Conservation (phyloP, 2,113 vertebrate species). For the Bombycilla garrulus region DNA sequence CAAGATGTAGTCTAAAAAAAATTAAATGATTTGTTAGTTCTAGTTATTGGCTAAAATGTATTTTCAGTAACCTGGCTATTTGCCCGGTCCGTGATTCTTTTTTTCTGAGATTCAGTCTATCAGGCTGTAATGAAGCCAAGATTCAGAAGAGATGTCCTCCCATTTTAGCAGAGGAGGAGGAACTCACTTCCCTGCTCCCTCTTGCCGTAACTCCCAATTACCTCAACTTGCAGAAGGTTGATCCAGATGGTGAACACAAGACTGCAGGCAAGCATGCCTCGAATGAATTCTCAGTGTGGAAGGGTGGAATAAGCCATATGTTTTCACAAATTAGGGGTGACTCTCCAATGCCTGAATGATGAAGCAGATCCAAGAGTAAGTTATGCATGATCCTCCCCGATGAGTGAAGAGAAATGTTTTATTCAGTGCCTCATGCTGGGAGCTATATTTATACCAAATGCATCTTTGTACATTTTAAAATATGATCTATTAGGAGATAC, state of each 20-base stretch:
- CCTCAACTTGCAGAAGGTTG: conserved; percentile 21
- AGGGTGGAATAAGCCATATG: conserved; percentile 64
- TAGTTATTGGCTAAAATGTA: neutral
- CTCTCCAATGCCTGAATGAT: conserved; percentile 60
- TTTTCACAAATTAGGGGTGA: conserved; percentile 66
- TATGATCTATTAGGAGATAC: conserved; percentile 35
- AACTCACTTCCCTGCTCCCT: neutral
- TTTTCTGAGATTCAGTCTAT: neutral
- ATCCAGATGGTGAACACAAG: conserved; percentile 57
- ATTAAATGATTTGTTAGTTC: neutral
- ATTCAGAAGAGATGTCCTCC: neutral
- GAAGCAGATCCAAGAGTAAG: conserved; percentile 65
- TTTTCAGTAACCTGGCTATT: conserved; percentile 19
- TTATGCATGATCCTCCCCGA: conserved; percentile 61
- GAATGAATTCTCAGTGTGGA: neutral
- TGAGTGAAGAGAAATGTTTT: conserved; percentile 67
- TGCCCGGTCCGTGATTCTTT: neutral
- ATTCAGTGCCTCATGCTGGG: conserved; percentile 65
- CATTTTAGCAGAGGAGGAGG: neutral
- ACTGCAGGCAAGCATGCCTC: conserved; percentile 42
- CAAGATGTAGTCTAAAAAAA: neutral
- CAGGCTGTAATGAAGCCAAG: neutral
- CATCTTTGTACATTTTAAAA: conserved; percentile 47
- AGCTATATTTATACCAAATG: conserved; percentile 63
- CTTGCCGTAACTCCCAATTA: conserved; percentile 10